A percentile compares a stretch with the other conserved stretches of the same genome.
Evolutionary conservation across 2,888 invertebrate species (phyloP).

Genomic region (Apamea monoglypha): DNA sequence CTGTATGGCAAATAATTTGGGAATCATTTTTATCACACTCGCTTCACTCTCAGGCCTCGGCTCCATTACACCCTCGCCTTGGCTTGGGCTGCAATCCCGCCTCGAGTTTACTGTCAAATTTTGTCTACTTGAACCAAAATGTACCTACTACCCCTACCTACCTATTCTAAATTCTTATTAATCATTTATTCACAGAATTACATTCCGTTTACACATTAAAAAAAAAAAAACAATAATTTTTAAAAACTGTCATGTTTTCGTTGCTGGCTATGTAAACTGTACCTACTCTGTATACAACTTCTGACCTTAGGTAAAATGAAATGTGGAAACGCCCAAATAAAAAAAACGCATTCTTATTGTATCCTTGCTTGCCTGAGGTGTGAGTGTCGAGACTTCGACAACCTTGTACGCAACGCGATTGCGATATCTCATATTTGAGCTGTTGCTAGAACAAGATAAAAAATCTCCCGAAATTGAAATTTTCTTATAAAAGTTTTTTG

Average conservation of each 20-base stretch:
- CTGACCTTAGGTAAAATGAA: conserved; percentile 24
- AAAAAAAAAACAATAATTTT: not conserved
- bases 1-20: not conserved
- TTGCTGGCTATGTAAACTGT: not conserved
- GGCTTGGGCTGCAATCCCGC: not conserved
- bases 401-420: conserved; percentile 18
- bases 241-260: not conserved
- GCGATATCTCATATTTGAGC: not conserved
- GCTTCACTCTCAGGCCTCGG: not conserved
- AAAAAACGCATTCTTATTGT: conserved; percentile 17
- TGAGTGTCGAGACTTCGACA: conserved; percentile 16
- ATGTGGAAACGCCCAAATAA: conserved; percentile 23
- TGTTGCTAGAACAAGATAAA: not conserved
- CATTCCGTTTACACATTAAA: not conserved
- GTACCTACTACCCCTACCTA: not conserved
- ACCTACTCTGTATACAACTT: not conserved
- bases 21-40: not conserved
- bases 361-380: conserved; percentile 23
- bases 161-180: not conserved
- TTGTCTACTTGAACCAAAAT: not conserved
- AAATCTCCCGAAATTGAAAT: not conserved
- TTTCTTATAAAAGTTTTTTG: not conserved
- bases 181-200: not conserved
- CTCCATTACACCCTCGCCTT: not conserved
- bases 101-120: not conserved